phyloP scores from a whole-genome alignment of 35 echinoderm and acorn worm species.

The Chiridota heheva region DNA sequence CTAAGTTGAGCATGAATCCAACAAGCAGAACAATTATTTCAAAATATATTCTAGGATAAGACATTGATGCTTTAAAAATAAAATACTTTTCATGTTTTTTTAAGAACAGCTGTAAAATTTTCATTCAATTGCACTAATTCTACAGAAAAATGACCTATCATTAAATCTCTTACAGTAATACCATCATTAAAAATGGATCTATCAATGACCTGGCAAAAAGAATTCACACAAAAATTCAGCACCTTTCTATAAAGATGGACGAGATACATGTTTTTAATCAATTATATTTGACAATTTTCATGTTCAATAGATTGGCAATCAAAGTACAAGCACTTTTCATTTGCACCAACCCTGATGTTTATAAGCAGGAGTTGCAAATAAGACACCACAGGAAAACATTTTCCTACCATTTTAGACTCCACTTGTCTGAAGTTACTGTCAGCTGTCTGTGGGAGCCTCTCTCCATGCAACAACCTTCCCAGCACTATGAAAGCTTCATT shows the following conservation, averaged over 20 bases:
- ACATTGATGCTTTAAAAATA: no score
- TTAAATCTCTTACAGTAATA: no score
- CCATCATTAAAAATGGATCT: no score
- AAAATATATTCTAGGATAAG: no score
- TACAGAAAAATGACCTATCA: no score
- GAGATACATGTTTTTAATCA: not conserved
- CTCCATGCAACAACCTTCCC: constrained; percentile 77
- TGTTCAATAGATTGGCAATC: not conserved
- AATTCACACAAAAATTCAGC: not conserved
- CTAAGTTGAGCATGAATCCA: no score
- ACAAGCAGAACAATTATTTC: no score
- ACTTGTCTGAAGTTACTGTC: constrained; percentile 99
- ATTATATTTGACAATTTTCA: not conserved
- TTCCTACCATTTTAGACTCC: constrained; percentile 79
- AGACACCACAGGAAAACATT: not conserved
- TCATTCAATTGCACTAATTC: no score
- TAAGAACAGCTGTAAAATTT: no score
- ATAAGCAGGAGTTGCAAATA: not conserved
- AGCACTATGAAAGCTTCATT: constrained; percentile 81
- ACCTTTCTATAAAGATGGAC: not conserved
- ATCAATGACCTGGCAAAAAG: not conserved
- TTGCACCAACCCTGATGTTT: not conserved
- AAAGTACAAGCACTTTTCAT: not conserved
- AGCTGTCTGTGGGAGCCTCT: constrained; percentile 94
- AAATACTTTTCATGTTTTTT: no score